phyloP scores from a whole-genome alignment of 23 tunicate species.

The Trididemnum miniatum region DNA sequence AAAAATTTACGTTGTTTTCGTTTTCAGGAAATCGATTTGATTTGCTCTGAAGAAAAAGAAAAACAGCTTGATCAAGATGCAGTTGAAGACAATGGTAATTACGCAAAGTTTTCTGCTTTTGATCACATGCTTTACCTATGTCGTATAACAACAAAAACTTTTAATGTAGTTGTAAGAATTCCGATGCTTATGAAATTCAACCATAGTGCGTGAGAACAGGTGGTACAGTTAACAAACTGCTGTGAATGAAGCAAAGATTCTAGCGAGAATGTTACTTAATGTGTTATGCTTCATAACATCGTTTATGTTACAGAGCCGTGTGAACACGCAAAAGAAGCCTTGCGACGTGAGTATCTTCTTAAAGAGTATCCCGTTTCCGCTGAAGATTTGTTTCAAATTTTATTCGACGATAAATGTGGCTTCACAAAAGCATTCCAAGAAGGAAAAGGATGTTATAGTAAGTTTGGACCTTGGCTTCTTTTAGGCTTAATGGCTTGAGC shows the following conservation, averaged over 20 bases:
- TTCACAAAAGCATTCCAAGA: slow-evolving; percentile 52
- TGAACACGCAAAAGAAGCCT: slow-evolving; percentile 16
- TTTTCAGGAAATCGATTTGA: not conserved
- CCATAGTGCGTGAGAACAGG: too few relatives aligned
- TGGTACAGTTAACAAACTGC: too few relatives aligned
- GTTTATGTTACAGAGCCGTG: slow-evolving; percentile 22
- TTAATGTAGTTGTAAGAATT: not conserved
- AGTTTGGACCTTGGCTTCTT: too few relatives aligned
- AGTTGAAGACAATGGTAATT: not conserved
- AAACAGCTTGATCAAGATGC: not conserved
- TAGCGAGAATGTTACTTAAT: too few relatives aligned
- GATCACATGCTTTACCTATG: not conserved
- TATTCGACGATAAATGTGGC: slow-evolving; percentile 63
- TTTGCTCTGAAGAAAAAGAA: not conserved
- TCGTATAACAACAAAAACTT: not conserved
- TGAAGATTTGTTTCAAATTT: slow-evolving; percentile 28
- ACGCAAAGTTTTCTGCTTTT: not conserved
- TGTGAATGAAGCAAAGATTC: too few relatives aligned
- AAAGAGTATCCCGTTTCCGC: slow-evolving; percentile 46
- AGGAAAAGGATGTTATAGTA: slow-evolving; percentile 37
- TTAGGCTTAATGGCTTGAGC: too few relatives aligned
- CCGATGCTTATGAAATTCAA: too few relatives aligned
- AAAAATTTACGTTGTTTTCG: not conserved
- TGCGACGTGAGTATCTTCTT: slow-evolving; percentile 34
- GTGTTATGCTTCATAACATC: too few relatives aligned